Base-by-base conservation (phyloP, 2,113 vertebrate species). In the Motacilla alba region DNA sequence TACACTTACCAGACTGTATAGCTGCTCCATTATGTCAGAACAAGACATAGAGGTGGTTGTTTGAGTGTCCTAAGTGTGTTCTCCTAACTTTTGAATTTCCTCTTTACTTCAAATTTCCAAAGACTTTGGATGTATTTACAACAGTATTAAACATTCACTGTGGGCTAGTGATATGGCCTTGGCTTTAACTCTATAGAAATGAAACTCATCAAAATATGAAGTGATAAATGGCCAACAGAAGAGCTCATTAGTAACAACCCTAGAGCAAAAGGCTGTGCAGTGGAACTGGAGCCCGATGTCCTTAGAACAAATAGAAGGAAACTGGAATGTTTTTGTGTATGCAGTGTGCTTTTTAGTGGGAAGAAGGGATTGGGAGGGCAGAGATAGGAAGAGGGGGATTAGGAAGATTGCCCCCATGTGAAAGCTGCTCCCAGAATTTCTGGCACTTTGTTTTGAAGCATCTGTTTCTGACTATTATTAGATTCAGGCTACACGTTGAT, bases 101-200 rank as follows among this genome's bases (percentile, higher is more conserved):
- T 90, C 43, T 55, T 90, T 55, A 70, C 46, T 92, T 89, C 20
- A 33, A 18, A 81, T 81, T 92, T 94, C 83, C 35, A 78, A 81
- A 93, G 73, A 64, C 35, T 86, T 67, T 30, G 35, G 56, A 44
- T 55, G 3, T 95, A 92, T 95, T 95, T 93, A 78, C 77, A 89
- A 9, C 22, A 23, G 43, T 33, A 44, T 68, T 86, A 86, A 90
- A 81, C 60, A 67, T 74, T 86, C 75, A 39, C 72, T 83, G 47
- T 67, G 56, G 33, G 15, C n/a, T 81, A 67, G 47, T 47, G 59
- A 11, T 70, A 33, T 16, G 59, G 39, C 80, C 43, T 70, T 7
- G 8, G 60, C 27, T 81, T 93, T 94, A 92, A 80, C 39, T 92
- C 50, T 19, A 2, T n/a, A 41, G 73, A 58, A 90, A 35, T 62